phyloP scores from a whole-genome alignment of 2,113 vertebrate species.

The Carassius auratus region DNA sequence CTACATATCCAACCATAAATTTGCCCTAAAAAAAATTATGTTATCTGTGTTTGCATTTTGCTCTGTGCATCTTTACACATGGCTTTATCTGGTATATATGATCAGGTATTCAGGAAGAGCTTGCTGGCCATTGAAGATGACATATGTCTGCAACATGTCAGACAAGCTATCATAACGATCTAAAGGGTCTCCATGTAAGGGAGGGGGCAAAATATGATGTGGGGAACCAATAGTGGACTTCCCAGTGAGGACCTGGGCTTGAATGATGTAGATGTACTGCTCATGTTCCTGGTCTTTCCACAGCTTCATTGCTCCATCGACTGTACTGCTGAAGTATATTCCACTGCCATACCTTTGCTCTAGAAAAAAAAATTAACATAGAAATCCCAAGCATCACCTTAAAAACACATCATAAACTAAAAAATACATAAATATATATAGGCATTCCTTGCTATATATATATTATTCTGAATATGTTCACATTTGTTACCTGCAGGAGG shows the following conservation, averaged over 20 bases:
- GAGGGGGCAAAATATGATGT: conserved; percentile 69
- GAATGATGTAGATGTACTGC: conserved; percentile 79
- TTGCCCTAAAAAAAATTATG: background rate
- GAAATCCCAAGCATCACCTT: too few relatives aligned
- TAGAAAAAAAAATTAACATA: conserved; percentile 55
- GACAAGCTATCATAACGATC: conserved; percentile 73
- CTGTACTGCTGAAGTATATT: conserved; percentile 81
- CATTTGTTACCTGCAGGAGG: conserved; percentile 74
- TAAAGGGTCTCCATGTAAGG: background rate
- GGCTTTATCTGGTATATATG: conserved; percentile 66
- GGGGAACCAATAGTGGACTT: conserved; percentile 44
- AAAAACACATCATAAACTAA: too few relatives aligned
- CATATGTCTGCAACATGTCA: conserved; percentile 52
- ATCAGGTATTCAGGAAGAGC: conserved; percentile 83
- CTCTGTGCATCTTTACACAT: background rate
- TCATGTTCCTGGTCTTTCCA: conserved; percentile 55
- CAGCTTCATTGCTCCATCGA: conserved; percentile 44
- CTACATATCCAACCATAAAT: background rate
- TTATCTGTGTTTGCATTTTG: background rate
- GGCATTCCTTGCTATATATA: too few relatives aligned
- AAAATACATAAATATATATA: too few relatives aligned
- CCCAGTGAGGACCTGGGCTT: conserved; percentile 84
- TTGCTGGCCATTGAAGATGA: conserved; percentile 81
- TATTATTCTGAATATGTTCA: background rate
- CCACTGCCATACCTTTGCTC: conserved; percentile 81